phyloP scores from a whole-genome alignment of 2,888 invertebrate genomes.

The Camptogramma bilineatum region DNA sequence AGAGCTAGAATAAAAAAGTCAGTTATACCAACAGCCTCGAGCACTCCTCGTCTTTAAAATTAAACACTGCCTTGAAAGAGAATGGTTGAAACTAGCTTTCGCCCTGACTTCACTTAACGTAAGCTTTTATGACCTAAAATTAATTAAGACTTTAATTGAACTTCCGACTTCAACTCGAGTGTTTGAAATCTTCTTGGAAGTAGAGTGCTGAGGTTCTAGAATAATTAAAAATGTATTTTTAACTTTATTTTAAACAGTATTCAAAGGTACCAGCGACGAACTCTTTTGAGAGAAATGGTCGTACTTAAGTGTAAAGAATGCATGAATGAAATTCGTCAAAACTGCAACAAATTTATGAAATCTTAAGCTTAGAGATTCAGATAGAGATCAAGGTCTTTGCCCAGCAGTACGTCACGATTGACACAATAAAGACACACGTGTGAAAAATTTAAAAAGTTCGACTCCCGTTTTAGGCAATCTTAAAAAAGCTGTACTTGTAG shows the following conservation, averaged over 20 bases:
- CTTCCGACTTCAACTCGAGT: slow-evolving; percentile 37
- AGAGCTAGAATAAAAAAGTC: neutral
- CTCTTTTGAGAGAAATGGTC: no score
- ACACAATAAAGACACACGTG: no score
- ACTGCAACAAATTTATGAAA: no score
- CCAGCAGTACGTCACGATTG: no score
- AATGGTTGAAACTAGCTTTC: slow-evolving; percentile 41
- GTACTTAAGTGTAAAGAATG: no score
- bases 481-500: no score
- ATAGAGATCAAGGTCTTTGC: no score
- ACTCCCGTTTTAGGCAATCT: no score
- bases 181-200: slow-evolving; percentile 32
- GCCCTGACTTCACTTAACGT: slow-evolving; percentile 33
- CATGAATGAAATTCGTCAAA: no score
- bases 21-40: neutral
- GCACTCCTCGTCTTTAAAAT: slow-evolving; percentile 35
- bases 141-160: slow-evolving; percentile 42
- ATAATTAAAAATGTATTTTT: slow-evolving; percentile 35
- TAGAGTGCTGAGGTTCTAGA: slow-evolving; percentile 27
- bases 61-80: slow-evolving; percentile 39
- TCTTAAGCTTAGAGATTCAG: no score
- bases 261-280: no score
- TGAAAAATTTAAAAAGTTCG: no score
- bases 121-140: slow-evolving; percentile 40
- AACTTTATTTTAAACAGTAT: slow-evolving; percentile 24